Percentiles rank a stretch among this genome's conserved stretches.
Evolutionary conservation across 2,888 invertebrate species (phyloP).

Genomic region (Dryococelus australis): DNA sequence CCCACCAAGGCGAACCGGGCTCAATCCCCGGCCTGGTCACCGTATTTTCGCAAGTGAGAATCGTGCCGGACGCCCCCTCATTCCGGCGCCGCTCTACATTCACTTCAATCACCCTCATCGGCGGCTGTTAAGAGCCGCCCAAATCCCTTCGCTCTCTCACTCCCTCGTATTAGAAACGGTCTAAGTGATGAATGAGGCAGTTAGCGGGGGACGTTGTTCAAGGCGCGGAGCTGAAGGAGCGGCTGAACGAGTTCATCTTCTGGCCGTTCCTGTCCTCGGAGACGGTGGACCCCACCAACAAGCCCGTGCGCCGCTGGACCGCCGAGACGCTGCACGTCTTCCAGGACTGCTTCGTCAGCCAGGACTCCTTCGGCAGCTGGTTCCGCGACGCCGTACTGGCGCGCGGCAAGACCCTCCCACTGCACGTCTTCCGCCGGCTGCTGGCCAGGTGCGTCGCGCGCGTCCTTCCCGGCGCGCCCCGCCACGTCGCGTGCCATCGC

Average conservation of each 20-base stretch:
- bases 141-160: too few species aligned
- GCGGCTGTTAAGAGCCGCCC: too few species aligned
- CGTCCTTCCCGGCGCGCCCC: too few species aligned
- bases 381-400: constrained; percentile 51
- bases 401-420: constrained; percentile 45
- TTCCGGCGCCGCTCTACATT: too few species aligned
- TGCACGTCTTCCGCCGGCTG: constrained; percentile 49
- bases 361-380: constrained; percentile 54
- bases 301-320: constrained; percentile 54
- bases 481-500: not conserved
- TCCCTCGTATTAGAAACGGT: too few species aligned
- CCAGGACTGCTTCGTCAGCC: constrained; percentile 51
- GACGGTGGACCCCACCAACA: constrained; percentile 54
- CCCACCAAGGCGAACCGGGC: too few species aligned
- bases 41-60: too few species aligned
- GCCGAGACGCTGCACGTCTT: constrained; percentile 55
- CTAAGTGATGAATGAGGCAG: too few species aligned
- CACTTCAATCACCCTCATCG: too few species aligned
- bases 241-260: constrained; percentile 53
- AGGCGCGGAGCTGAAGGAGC: not conserved
- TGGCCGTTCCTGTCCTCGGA: constrained; percentile 55
- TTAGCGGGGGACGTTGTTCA: not conserved
- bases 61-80: too few species aligned
- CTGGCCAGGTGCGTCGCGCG: constrained; percentile 18
- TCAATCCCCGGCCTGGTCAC: too few species aligned